Conservation (phyloP, 2,113 vertebrate species). For the Catharus fuscescens region DNA sequence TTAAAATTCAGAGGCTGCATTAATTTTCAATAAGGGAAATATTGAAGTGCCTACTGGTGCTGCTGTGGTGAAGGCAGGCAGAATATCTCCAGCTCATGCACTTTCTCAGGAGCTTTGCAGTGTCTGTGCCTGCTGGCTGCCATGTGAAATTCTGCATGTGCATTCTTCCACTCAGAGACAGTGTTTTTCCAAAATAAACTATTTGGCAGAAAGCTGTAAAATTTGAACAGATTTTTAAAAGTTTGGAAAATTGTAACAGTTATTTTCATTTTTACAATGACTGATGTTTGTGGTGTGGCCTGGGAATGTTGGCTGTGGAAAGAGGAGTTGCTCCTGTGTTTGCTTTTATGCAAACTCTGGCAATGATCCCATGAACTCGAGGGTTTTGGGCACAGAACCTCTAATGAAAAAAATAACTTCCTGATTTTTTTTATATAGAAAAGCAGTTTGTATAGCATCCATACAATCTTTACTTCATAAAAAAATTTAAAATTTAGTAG, state of each 20-base stretch:
- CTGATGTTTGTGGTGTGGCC: neutral
- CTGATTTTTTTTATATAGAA: neutral
- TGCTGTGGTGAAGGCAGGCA: slow-evolving; percentile 33
- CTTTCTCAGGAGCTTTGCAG: neutral
- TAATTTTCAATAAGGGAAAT: slow-evolving; percentile 73
- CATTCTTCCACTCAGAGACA: neutral
- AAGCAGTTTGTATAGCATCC: neutral
- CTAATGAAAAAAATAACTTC: neutral
- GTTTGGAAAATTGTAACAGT: neutral
- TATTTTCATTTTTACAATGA: neutral
- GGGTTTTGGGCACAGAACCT: neutral
- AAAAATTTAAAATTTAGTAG: slow-evolving; percentile 5
- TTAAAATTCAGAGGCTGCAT: slow-evolving; percentile 73
- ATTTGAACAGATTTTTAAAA: neutral
- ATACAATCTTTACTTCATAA: neutral
- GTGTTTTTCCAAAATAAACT: neutral
- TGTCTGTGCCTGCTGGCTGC: neutral
- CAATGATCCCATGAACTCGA: neutral
- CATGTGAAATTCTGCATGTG: neutral
- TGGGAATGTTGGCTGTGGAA: neutral
- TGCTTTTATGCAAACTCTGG: neutral
- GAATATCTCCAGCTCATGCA: neutral
- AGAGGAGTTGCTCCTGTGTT: neutral
- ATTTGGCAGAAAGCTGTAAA: neutral
- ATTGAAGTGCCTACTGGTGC: slow-evolving; percentile 48